Percentiles rank a stretch among this genome's conserved stretches.
phyloP scores from a whole-genome alignment of 2,797 vertebrate species.

The Tapirus indicus region DNA sequence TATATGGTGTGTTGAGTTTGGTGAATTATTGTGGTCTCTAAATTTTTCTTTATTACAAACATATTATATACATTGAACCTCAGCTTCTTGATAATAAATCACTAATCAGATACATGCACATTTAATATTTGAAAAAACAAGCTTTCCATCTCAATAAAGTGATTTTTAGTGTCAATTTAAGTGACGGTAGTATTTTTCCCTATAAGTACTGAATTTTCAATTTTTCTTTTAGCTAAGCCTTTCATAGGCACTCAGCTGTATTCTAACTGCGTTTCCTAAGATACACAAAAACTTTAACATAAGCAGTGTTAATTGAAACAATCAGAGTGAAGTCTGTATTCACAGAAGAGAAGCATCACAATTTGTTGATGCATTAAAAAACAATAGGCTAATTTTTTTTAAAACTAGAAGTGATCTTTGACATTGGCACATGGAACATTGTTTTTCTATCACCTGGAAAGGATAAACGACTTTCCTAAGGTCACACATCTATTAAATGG shows the following conservation, averaged over 20 bases:
- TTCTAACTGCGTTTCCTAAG: constrained; percentile 35
- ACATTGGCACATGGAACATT: neutral
- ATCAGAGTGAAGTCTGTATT: neutral
- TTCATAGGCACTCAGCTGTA: neutral
- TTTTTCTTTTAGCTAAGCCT: constrained; percentile 35
- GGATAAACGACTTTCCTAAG: neutral
- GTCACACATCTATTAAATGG: neutral
- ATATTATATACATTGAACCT: constrained; percentile 57
- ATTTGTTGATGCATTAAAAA: neutral
- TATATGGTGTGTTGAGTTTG: constrained; percentile 64
- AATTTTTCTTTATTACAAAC: constrained; percentile 66
- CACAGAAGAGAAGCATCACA: neutral
- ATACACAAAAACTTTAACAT: neutral
- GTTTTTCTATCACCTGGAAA: neutral
- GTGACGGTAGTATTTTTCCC: neutral
- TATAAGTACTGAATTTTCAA: constrained; percentile 34
- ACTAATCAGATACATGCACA: constrained; percentile 12
- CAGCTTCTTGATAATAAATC: constrained; percentile 54
- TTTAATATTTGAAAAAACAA: constrained; percentile 58
- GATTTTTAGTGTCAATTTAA: constrained; percentile 53
- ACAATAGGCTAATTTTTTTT: neutral
- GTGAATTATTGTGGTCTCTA: constrained; percentile 38
- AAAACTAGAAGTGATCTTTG: neutral
- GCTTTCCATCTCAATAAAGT: constrained; percentile 19
- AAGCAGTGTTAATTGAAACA: constrained; percentile 18